Percentiles rank a stretch among this genome's conserved stretches.
Evolutionary conservation across 2,113 vertebrate species (phyloP).

Genomic region (Pomatostomus ruficeps): DNA sequence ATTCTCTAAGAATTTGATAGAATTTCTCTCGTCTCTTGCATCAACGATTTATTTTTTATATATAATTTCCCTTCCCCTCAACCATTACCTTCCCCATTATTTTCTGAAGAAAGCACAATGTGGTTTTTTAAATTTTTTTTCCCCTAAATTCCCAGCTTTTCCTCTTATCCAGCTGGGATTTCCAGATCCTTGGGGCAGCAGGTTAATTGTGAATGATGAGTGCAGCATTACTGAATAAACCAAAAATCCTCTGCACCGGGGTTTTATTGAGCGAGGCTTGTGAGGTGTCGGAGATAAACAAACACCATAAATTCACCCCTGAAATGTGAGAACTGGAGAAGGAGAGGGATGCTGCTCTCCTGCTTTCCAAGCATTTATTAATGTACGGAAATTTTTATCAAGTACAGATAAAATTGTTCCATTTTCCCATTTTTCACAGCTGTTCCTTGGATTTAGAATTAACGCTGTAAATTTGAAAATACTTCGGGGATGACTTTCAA

Average conservation of each 20-base stretch:
- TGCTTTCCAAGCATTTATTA: neutral
- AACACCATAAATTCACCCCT: neutral
- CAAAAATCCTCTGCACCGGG: neutral
- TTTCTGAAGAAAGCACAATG: neutral
- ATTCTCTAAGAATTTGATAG: neutral
- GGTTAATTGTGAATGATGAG: neutral
- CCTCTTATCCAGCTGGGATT: neutral
- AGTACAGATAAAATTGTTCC: neutral
- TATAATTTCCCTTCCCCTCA: neutral
- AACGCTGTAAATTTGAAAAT: neutral
- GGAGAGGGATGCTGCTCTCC: neutral
- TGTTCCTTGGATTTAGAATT: neutral
- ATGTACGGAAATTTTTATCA: neutral
- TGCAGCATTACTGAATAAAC: neutral
- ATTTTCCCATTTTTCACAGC: neutral
- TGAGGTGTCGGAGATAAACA: neutral
- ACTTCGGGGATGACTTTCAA: neutral
- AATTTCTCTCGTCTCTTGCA: neutral
- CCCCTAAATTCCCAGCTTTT: neutral
- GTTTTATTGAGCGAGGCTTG: neutral
- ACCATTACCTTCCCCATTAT: neutral
- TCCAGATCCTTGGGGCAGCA: neutral
- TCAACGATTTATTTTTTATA: neutral
- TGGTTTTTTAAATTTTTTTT: neutral
- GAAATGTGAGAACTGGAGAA: neutral